These are phyloP conservation scores for Cyrtodaria siliqua DNA, from an alignment of 2,888 invertebrate species.

Conservation along the genomic window DNA sequence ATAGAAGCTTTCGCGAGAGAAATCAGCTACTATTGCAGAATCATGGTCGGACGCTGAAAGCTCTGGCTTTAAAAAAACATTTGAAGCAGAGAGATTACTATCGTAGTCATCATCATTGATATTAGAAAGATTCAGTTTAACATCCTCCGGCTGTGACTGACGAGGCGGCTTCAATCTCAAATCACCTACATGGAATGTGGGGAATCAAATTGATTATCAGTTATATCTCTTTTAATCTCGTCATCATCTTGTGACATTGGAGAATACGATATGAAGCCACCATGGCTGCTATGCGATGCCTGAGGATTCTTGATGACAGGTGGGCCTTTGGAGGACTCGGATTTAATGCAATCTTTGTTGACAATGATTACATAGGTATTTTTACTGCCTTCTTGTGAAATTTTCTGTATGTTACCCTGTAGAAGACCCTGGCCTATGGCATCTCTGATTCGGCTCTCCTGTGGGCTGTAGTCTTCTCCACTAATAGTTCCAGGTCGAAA, in stretches of 20 bases:
- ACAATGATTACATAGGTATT: conserved; percentile 70
- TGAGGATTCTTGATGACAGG: conserved; percentile 16
- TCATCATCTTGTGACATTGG: neutral
- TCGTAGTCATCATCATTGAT: conserved; percentile 70
- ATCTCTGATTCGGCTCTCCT: neutral
- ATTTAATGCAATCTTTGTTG: conserved; percentile 61
- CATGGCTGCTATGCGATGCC: neutral
- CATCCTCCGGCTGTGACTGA: conserved; percentile 52
- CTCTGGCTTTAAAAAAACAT: conserved; percentile 55
- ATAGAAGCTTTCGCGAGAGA: neutral
- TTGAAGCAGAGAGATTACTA: conserved; percentile 52
- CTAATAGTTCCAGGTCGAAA: conserved; percentile 25
- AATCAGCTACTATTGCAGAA: conserved; percentile 53
- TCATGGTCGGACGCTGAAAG: conserved; percentile 25
- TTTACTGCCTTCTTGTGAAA: conserved; percentile 60
- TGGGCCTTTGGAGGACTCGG: conserved; percentile 26
- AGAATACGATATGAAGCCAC: conserved; percentile 3
- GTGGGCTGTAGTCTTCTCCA: conserved; percentile 22
- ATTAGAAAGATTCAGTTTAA: conserved; percentile 69
- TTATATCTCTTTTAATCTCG: neutral
- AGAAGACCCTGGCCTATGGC: neutral
- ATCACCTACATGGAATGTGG: conserved; percentile 11
- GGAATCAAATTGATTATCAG: conserved; percentile 53
- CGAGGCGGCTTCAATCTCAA: conserved; percentile 20
- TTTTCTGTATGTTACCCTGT: conserved; percentile 62